phyloP scores from a whole-genome alignment of 2,113 vertebrate species.

The Cromileptes altivelis region DNA sequence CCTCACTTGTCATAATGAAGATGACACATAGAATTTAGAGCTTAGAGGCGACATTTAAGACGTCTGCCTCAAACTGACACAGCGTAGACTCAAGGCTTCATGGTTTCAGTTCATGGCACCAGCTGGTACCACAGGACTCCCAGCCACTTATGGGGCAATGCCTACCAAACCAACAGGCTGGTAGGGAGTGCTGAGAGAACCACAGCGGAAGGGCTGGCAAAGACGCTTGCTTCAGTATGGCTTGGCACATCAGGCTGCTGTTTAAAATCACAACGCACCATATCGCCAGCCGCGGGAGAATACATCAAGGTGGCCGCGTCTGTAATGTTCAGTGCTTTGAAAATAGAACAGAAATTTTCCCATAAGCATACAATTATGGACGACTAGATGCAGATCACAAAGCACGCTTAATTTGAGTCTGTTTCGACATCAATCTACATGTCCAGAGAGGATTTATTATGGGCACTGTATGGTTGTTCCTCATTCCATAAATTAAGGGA shows the following conservation, averaged over 20 bases:
- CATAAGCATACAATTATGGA: conserved; percentile 62
- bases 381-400: conserved; percentile 55
- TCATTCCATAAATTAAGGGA: conserved; percentile 11
- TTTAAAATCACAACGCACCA: conserved; percentile 70
- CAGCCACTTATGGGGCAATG: conserved; percentile 65
- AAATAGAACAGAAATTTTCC: conserved; percentile 64
- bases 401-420: conserved; percentile 55
- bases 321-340: conserved; percentile 68
- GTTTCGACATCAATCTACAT: conserved; percentile 57
- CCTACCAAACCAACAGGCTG: conserved; percentile 58
- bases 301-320: conserved; percentile 61
- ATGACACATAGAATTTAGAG: conserved; percentile 54
- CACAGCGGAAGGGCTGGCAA: conserved; percentile 72
- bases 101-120: conserved; percentile 51
- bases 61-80: conserved; percentile 30
- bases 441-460: conserved; percentile 30
- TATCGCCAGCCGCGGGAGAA: conserved; percentile 61
- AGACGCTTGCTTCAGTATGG: conserved; percentile 55
- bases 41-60: conserved; percentile 49
- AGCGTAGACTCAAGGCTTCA: conserved; percentile 40
- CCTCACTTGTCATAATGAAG: conserved; percentile 35
- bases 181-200: conserved; percentile 57
- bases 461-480: neutral
- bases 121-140: conserved; percentile 62
- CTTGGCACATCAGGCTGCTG: conserved; percentile 65